These are phyloP conservation scores for Leptinotarsa texana DNA, from an alignment of 1,140 invertebrate species.

Conservation along the genomic window DNA sequence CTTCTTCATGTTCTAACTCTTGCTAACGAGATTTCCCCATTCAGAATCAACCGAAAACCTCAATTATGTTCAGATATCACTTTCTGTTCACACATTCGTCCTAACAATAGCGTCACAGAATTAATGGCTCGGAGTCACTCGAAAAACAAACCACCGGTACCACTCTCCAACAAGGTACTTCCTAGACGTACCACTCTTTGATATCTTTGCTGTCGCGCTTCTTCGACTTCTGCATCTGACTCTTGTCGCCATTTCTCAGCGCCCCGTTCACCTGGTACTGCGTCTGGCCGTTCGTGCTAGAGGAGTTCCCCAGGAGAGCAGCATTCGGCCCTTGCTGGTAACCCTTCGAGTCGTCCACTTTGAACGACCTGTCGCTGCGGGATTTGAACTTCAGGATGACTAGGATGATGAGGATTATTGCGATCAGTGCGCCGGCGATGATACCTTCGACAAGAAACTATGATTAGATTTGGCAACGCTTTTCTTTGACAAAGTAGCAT, in stretches of 20 bases:
- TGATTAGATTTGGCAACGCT: background rate
- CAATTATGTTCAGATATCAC: slow-evolving; percentile 31
- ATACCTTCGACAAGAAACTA: slow-evolving; percentile 60
- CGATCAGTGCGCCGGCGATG: slow-evolving; percentile 87
- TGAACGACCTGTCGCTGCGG: slow-evolving; percentile 84
- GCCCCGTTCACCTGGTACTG: slow-evolving; percentile 55
- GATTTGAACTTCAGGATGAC: slow-evolving; percentile 87
- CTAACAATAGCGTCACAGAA: background rate
- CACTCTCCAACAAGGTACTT: slow-evolving; percentile 4
- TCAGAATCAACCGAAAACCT: slow-evolving; percentile 2
- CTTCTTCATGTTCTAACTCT: too few relatives aligned
- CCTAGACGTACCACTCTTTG: slow-evolving; percentile 91
- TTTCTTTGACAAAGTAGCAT: too few relatives aligned
- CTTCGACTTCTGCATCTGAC: slow-evolving; percentile 62
- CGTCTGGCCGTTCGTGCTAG: slow-evolving; percentile 57
- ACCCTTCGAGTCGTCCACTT: slow-evolving; percentile 84
- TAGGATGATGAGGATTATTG: slow-evolving; percentile 87
- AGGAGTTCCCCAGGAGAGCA: slow-evolving; percentile 65
- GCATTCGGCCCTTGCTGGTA: slow-evolving; percentile 73
- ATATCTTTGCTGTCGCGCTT: slow-evolving; percentile 84
- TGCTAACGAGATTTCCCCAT: too few relatives aligned
- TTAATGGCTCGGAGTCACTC: slow-evolving; percentile 11
- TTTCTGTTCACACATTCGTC: slow-evolving; percentile 23
- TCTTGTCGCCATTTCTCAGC: slow-evolving; percentile 50
- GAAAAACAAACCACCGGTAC: slow-evolving; percentile 7